Percentiles rank a stretch among this genome's conserved stretches.
Evolutionary conservation across 2,113 vertebrate species (phyloP).

Genomic region (Chrysochloris asiatica): DNA sequence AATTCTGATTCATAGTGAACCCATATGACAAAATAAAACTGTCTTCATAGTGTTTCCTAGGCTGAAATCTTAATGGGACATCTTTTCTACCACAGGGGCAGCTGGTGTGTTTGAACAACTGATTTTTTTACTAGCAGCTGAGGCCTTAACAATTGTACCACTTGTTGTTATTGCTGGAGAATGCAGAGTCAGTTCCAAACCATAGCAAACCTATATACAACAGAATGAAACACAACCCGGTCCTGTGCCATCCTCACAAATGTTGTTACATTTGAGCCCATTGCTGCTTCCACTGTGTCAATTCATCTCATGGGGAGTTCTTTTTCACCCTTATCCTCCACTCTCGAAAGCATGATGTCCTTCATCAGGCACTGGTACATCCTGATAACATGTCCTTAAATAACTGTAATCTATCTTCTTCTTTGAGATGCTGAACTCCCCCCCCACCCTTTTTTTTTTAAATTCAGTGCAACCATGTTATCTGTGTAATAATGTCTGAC

Average conservation of each 20-base stretch:
- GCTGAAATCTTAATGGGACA: not conserved
- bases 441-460: constrained; percentile 42
- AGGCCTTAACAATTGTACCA: not conserved
- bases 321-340: no score
- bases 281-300: no score
- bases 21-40: not conserved
- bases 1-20: not conserved
- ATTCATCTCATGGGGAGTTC: no score
- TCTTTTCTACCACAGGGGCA: not conserved
- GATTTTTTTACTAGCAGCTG: not conserved
- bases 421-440: not conserved
- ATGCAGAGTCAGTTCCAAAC: no score
- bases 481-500: not conserved
- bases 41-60: not conserved
- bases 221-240: no score
- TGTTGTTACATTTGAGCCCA: no score
- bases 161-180: no score
- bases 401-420: not conserved
- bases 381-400: no score
- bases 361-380: no score
- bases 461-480: not conserved
- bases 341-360: no score
- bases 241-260: no score
- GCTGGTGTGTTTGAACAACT: not conserved
- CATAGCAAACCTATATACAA: no score